Base-by-base conservation (phyloP, 2,113 vertebrate genomes). In the Puffinus mauretanicus region DNA sequence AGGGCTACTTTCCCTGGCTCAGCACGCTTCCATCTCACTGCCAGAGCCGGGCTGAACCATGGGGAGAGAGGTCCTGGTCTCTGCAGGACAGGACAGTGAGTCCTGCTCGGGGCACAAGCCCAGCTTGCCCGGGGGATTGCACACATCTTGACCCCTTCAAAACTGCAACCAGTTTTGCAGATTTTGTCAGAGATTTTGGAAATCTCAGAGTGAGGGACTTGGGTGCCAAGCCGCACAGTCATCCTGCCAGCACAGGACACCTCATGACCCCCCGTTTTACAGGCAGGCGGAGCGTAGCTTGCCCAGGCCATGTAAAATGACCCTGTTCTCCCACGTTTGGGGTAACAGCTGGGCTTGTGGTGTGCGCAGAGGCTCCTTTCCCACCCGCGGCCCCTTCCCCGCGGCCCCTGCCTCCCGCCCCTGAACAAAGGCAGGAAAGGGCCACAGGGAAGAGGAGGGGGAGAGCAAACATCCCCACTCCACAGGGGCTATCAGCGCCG, bases 391-490 rank as follows among this genome's bases (percentile, higher is more conserved):
- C 83, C 90, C 82, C 61, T 71, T 96, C 88, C 84, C 82, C 0
- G 0, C 8, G 8, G 54, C 81, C 75, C 75, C 79, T 6, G 2
- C 93, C 96, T 95, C 95, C 91, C 14, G 3, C 75, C 54, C 64
- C 16, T 15, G 88, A 97, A 98, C 97, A 97, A 97, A 97, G 91
- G 95, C 96, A 97, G 94, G 94, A 94, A 97, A 95, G 46, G 40
- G 93, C 90, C 71, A 93, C 16, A 70, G 86, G 91, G 85, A 90
- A 93, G 86, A 92, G 83, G 80, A 92, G 86, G 46, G 66, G 80
- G 96, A 85, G 73, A 96, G 64, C 93, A 97, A 93, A 93, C 87
- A 97, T 94, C 87, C 96, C 91, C 78, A 79, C 82, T 62, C 81
- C 24, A 1, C 13, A 14, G n/a, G 73, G 90, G 70, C 95, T 90